A percentile compares a stretch with the other conserved stretches of the same genome.
Conservation (phyloP, 2,888 invertebrate species). For the Agrypnus murinus region DNA sequence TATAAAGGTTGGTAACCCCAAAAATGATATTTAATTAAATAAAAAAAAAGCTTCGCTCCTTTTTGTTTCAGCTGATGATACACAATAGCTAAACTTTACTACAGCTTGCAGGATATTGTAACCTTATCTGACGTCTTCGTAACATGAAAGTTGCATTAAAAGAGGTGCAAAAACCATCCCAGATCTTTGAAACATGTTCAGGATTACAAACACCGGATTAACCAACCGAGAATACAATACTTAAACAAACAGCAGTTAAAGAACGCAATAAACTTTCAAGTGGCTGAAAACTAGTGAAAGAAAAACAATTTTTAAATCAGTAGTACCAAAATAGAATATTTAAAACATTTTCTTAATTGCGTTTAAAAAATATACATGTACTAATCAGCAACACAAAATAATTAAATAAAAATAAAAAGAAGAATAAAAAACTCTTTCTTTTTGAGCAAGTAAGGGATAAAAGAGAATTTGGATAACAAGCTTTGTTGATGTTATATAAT, state of each 20-base stretch:
- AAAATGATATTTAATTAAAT: no score
- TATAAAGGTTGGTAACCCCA: no score
- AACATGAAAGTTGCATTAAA: background rate
- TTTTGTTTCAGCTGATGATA: no score
- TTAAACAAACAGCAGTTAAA: background rate
- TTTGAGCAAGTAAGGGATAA: background rate
- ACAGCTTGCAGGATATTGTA: no score
- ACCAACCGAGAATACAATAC: background rate
- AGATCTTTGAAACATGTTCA: constrained; percentile 1
- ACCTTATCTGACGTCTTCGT: background rate
- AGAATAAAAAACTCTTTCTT: no score
- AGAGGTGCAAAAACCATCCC: background rate
- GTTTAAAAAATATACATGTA: constrained; percentile 4
- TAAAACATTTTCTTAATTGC: no score
- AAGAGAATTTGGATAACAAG: background rate
- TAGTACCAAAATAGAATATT: no score
- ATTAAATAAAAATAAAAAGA: no score
- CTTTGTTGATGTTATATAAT: constrained; percentile 10
- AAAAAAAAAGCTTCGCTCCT: no score
- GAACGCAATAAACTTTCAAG: background rate
- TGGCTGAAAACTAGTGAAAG: no score
- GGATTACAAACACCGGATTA: background rate
- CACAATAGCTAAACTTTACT: no score
- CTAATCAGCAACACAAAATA: background rate
- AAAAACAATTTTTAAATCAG: no score